Percentiles rank a stretch among this genome's conserved stretches.
These are phyloP conservation scores for Drosophila melanogaster DNA, from an alignment of 1,140 invertebrate genomes.

Conservation along the genomic window Release_6_plus_ISO1_MT NT_033779.5:14556501-14557000, in stretches of 20 bases:
- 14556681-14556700: slow-evolving; percentile 35
- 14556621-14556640: slow-evolving; percentile 73
- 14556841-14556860: no score
- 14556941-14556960: neutral
- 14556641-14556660: slow-evolving; percentile 61
- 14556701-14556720: slow-evolving; percentile 39
- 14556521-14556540: slow-evolving; percentile 43
- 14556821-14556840: no score
- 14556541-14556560: slow-evolving; percentile 36
- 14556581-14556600: slow-evolving; percentile 81
- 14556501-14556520: slow-evolving; percentile 29
- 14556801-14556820: no score
- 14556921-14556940: no score
- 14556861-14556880: neutral
- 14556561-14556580: slow-evolving; percentile 59
- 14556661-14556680: slow-evolving; percentile 38
- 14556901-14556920: no score
- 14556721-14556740: slow-evolving; percentile 52
- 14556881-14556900: no score
- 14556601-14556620: slow-evolving; percentile 76
- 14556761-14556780: slow-evolving; percentile 39
- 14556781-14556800: slow-evolving; percentile 3
- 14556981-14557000: slow-evolving; percentile 24
- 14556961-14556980: slow-evolving; percentile 14
- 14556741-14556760: slow-evolving; percentile 40